Evolutionary conservation across 2,113 vertebrate genomes (phyloP).

Genomic region (Camelus bactrianus): DNA sequence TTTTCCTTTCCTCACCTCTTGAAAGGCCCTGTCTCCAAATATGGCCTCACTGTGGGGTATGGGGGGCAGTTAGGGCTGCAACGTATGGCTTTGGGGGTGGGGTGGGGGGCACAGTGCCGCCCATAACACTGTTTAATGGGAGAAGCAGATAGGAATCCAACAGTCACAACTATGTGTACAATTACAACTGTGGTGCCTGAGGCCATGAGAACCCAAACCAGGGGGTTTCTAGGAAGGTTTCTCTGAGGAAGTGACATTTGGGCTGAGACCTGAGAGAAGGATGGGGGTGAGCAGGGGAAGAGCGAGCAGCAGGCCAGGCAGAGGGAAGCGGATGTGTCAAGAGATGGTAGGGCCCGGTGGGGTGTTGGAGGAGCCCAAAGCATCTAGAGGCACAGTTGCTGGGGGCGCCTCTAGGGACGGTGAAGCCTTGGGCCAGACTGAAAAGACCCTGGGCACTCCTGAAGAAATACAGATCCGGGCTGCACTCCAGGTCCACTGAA

Average conservation of each 20-base stretch:
- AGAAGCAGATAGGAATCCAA: background rate
- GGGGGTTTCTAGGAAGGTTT: background rate
- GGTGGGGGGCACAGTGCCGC: background rate
- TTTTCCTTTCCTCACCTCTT: background rate
- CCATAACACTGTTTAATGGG: background rate
- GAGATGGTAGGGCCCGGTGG: rapidly evolving
- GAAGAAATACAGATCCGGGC: background rate
- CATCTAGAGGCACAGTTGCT: background rate
- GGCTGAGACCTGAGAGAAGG: background rate
- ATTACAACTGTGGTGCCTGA: background rate
- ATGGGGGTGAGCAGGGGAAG: background rate
- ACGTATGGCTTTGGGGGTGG: rapidly evolving
- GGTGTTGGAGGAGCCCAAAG: background rate
- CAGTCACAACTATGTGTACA: background rate
- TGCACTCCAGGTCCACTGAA: background rate
- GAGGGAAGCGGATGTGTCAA: background rate
- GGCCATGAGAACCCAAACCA: background rate
- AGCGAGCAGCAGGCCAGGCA: background rate
- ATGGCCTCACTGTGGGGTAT: background rate
- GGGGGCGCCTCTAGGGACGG: rapidly evolving
- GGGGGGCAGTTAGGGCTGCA: background rate
- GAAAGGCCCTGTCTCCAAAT: background rate
- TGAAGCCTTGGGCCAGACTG: background rate
- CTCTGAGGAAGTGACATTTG: background rate
- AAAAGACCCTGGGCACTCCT: background rate